Conservation (phyloP, 1,140 invertebrate genomes). For the Cotesia vestalis region DNA sequence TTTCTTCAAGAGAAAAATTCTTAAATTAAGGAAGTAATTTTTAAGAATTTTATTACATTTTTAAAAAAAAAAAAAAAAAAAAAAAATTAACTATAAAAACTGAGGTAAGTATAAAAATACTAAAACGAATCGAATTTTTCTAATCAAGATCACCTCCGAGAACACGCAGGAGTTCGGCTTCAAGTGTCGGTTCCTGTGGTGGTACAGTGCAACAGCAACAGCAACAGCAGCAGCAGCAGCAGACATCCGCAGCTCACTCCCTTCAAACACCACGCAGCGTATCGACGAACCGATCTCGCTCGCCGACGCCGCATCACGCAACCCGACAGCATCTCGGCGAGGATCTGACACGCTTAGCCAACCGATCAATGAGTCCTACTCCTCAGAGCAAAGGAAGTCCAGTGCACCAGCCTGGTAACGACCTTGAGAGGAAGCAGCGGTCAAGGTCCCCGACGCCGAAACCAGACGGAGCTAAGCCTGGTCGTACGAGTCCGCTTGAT, state of each 20-base stretch:
- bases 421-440: slow-evolving; percentile 47
- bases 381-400: slow-evolving; percentile 55
- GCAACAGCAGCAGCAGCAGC: slow-evolving; percentile 50
- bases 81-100: neutral
- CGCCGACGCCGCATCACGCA: slow-evolving; percentile 63
- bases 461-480: slow-evolving; percentile 54
- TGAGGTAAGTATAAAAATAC: neutral
- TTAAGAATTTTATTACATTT: too few species aligned
- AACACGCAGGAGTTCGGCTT: slow-evolving; percentile 67
- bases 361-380: slow-evolving; percentile 63
- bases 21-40: too few species aligned
- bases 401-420: slow-evolving; percentile 42
- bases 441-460: slow-evolving; percentile 63
- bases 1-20: too few species aligned
- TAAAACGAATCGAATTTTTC: slow-evolving; percentile 34
- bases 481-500: slow-evolving; percentile 39
- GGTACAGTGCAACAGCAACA: slow-evolving; percentile 49
- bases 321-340: slow-evolving; percentile 45
- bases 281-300: slow-evolving; percentile 65
- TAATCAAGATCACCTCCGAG: slow-evolving; percentile 67
- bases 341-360: slow-evolving; percentile 63
- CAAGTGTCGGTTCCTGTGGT: slow-evolving; percentile 64
- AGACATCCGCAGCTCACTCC: slow-evolving; percentile 54
- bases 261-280: slow-evolving; percentile 56
- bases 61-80: too few species aligned